These are phyloP conservation scores for Panthera uncia DNA, from an alignment of 2,113 vertebrate species.

Conservation along the genomic window DNA sequence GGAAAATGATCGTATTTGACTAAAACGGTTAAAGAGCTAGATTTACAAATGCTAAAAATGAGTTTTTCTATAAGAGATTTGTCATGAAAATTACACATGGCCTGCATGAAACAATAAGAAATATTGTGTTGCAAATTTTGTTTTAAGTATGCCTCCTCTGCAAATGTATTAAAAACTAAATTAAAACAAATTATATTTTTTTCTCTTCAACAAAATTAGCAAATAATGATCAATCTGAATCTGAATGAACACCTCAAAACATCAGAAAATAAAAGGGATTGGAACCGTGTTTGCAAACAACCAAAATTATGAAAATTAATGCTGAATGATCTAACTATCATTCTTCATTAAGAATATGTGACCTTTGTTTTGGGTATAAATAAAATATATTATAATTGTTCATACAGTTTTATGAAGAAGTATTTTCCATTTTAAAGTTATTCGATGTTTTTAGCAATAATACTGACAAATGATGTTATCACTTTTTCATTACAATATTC, in stretches of 20 bases:
- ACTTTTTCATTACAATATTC: slow-evolving; percentile 22
- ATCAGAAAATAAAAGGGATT: neutral
- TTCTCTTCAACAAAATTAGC: neutral
- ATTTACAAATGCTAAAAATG: neutral
- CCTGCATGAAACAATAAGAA: neutral
- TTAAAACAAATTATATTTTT: neutral
- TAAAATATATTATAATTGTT: neutral
- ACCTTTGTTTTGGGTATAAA: neutral
- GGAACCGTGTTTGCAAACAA: neutral
- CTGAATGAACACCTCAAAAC: neutral
- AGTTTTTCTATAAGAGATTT: neutral
- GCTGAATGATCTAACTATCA: neutral
- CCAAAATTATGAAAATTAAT: slow-evolving; percentile 24
- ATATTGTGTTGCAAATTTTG: neutral
- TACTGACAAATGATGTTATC: neutral
- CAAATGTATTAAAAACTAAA: neutral
- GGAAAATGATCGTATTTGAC: neutral
- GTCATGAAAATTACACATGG: neutral
- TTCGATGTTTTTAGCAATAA: neutral
- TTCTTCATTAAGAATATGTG: neutral
- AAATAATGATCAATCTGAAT: neutral
- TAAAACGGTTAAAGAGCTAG: neutral
- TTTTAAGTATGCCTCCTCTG: neutral
- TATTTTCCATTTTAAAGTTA: neutral
- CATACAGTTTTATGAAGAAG: neutral